Conservation (phyloP, 2,113 vertebrate species). For the Sturnus vulgaris region DNA sequence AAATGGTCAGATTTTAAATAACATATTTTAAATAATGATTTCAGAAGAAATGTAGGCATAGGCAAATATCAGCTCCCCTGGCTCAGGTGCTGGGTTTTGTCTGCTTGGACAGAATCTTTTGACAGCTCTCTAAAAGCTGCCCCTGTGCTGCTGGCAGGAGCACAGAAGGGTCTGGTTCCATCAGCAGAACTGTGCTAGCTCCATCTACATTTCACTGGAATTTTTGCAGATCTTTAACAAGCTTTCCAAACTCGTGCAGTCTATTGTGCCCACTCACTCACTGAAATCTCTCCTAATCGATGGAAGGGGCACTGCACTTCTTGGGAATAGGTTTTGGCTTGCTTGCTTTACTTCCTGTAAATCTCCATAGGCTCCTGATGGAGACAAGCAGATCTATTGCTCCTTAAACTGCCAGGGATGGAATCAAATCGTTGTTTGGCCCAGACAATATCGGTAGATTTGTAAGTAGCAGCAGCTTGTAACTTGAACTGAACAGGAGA, state of each 20-base stretch:
- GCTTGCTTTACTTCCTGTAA: background rate
- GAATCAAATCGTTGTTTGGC: background rate
- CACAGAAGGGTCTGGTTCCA: background rate
- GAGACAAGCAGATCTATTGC: background rate
- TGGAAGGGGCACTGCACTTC: background rate
- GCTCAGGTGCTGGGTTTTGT: background rate
- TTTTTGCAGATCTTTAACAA: constrained; percentile 1
- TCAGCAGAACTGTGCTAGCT: background rate
- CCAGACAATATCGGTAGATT: background rate
- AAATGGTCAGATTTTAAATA: background rate
- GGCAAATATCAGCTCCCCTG: background rate
- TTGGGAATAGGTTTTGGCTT: background rate
- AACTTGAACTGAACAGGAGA: background rate
- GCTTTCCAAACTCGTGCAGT: background rate
- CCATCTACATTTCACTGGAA: background rate
- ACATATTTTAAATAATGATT: background rate
- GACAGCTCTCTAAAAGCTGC: background rate
- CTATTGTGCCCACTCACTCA: background rate
- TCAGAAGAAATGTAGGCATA: background rate
- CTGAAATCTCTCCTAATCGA: constrained; percentile 18
- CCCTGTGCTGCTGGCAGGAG: background rate
- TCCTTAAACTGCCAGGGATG: background rate
- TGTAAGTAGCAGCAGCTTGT: background rate
- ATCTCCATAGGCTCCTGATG: background rate
- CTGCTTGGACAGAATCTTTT: background rate